Evolutionary conservation across 2,113 vertebrate species (phyloP).

Genomic region (Dasyprocta punctata): DNA sequence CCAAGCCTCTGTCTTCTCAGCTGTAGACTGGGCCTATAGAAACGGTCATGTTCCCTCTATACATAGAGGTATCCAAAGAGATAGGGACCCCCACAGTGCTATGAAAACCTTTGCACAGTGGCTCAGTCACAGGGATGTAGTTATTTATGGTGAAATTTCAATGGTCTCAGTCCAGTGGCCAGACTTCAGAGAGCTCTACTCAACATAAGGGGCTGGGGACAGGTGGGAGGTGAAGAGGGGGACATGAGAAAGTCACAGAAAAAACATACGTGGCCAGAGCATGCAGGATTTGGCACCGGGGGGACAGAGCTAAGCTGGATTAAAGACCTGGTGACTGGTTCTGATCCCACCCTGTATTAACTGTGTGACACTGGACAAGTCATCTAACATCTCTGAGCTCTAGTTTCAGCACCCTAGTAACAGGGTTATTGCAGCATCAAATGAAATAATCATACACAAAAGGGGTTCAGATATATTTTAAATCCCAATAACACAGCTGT

Average conservation of each 20-base stretch:
- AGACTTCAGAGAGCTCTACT: background rate
- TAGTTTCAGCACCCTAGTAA: background rate
- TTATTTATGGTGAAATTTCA: background rate
- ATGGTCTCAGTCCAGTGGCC: background rate
- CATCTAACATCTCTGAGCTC: background rate
- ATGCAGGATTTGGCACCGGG: background rate
- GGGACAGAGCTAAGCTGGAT: background rate
- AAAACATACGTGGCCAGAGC: background rate
- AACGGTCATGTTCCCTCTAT: background rate
- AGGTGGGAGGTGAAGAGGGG: background rate
- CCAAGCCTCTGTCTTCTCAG: background rate
- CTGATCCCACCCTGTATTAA: background rate
- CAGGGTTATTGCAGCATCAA: background rate
- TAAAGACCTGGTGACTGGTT: background rate
- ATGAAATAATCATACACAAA: accelerated
- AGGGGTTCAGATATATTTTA: background rate
- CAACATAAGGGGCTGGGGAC: accelerated
- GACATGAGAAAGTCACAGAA: accelerated
- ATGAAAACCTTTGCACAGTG: accelerated
- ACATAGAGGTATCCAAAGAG: background rate
- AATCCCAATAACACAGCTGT: background rate
- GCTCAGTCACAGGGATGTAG: background rate
- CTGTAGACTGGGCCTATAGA: background rate
- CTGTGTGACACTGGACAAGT: background rate
- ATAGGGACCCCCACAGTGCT: accelerated